phyloP scores from a whole-genome alignment of 2,888 invertebrate genomes.

The Cephonodes hylas region DNA sequence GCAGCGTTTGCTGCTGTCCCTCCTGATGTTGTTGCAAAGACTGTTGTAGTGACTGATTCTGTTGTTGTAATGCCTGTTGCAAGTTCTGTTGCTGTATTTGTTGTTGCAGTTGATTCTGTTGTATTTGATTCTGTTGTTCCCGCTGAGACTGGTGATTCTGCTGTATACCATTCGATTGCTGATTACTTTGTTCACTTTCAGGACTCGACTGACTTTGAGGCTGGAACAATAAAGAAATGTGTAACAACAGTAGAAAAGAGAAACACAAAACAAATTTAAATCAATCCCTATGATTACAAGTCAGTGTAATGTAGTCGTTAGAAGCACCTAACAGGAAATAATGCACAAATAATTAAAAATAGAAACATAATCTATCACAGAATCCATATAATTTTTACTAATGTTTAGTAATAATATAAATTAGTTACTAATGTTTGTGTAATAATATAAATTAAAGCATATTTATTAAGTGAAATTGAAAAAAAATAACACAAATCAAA shows the following conservation, averaged over 20 bases:
- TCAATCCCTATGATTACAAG: too few relatives aligned
- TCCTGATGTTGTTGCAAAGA: conserved; percentile 51
- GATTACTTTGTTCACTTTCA: conserved; percentile 69
- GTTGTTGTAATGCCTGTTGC: conserved; percentile 42
- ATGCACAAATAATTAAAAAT: too few relatives aligned
- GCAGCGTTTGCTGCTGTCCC: conserved; percentile 40
- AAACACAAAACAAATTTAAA: too few relatives aligned
- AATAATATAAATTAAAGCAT: too few relatives aligned
- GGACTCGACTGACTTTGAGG: conserved; percentile 77
- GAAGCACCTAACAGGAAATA: too few relatives aligned
- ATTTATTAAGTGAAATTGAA: too few relatives aligned
- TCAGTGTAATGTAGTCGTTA: too few relatives aligned
- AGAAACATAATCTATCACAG: too few relatives aligned
- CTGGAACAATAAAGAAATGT: conserved; percentile 53
- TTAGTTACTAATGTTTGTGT: too few relatives aligned
- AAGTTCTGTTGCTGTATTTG: conserved; percentile 57
- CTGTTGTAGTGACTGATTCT: conserved; percentile 38
- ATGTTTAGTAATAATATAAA: too few relatives aligned
- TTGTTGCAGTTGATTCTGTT: conserved; percentile 41
- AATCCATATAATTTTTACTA: too few relatives aligned
- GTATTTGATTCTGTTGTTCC: conserved; percentile 52
- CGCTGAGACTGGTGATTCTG: conserved; percentile 64
- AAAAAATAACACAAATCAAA: too few relatives aligned
- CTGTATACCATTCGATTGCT: conserved; percentile 73
- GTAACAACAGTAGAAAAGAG: background rate